Evolutionary conservation across 1,140 invertebrate species (phyloP).

Genomic region (Drosophila littoralis): DNA sequence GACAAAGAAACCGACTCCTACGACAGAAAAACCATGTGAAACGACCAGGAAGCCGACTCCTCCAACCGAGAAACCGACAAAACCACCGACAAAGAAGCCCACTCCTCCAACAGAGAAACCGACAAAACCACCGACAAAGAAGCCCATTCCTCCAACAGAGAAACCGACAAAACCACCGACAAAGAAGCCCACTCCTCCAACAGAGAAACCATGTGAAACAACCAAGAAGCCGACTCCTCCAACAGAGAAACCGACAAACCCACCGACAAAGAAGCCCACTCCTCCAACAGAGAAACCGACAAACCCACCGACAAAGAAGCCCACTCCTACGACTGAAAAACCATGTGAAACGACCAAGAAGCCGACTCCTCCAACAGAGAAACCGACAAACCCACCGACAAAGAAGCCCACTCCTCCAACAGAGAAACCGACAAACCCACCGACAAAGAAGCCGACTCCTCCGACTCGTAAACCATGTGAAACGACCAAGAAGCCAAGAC

Average conservation of each 20-base stretch:
- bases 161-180: not conserved
- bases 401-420: not conserved
- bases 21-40: not conserved
- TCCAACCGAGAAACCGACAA: not conserved
- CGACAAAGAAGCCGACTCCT: not conserved
- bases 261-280: not conserved
- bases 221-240: not conserved
- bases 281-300: too few relatives aligned
- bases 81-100: not conserved
- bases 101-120: too few relatives aligned
- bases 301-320: not conserved
- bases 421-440: too few relatives aligned
- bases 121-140: not conserved
- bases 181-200: not conserved
- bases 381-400: not conserved
- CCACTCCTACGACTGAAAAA: not conserved
- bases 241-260: not conserved
- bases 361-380: not conserved
- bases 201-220: not conserved
- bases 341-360: not conserved
- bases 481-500: not conserved
- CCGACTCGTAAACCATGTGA: not conserved
- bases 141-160: not conserved
- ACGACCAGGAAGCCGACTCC: not conserved
- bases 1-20: not conserved